phyloP scores from a whole-genome alignment of 2,888 invertebrate species.

The Hemaris fuciformis region DNA sequence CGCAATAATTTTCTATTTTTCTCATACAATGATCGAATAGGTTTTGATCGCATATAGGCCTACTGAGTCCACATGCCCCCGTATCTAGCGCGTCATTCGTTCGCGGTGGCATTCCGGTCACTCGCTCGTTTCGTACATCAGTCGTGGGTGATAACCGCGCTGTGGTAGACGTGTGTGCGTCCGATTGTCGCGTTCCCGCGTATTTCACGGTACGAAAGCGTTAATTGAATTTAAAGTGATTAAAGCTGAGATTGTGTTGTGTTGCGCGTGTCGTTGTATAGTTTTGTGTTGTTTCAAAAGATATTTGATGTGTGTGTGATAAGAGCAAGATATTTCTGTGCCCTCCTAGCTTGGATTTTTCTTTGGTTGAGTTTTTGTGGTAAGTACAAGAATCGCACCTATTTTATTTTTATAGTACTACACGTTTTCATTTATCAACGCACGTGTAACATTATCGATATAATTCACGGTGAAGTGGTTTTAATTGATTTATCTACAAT shows the following conservation, averaged over 20 bases:
- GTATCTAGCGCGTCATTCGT: conserved; percentile 34
- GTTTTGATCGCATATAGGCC: not conserved
- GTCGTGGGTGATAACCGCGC: conserved; percentile 69
- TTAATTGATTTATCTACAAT: not conserved
- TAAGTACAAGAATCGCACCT: conserved; percentile 50
- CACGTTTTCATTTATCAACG: not conserved
- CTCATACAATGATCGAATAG: conserved; percentile 9
- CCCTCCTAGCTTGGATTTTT: conserved; percentile 63
- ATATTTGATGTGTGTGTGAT: conserved; percentile 54
- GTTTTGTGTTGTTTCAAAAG: conserved; percentile 42
- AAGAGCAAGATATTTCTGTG: conserved; percentile 51
- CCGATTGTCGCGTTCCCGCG: conserved; percentile 48
- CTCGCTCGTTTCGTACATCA: conserved; percentile 57
- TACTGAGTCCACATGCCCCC: conserved; percentile 26
- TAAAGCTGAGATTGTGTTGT: conserved; percentile 43
- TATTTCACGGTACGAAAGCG: conserved; percentile 48
- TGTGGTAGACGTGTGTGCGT: conserved; percentile 40
- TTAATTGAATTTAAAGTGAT: conserved; percentile 46
- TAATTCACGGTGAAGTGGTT: not conserved
- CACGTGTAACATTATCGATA: not conserved
- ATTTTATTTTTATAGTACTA: not conserved
- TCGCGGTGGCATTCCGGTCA: conserved; percentile 41
- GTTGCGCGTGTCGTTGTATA: conserved; percentile 27
- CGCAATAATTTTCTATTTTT: conserved; percentile 23
- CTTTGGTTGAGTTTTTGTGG: conserved; percentile 62